Percentiles rank a stretch among this genome's conserved stretches.
phyloP scores from a whole-genome alignment of 1,140 invertebrate genomes.

The Ridgeia piscesae region DNA sequence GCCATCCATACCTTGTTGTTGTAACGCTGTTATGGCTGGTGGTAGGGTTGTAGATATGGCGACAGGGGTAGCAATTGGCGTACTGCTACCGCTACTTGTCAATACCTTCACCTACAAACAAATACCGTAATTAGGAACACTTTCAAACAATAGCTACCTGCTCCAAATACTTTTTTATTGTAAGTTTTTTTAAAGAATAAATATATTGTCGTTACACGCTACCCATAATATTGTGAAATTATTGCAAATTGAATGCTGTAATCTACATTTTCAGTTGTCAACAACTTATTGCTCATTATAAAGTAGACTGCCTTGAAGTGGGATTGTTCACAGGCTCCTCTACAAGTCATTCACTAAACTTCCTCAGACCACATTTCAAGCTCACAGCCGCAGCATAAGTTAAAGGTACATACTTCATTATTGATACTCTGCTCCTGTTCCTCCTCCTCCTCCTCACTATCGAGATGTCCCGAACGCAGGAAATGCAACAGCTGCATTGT shows the following conservation, averaged over 20 bases:
- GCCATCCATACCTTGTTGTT: constrained; percentile 41
- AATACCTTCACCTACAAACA: constrained; percentile 65
- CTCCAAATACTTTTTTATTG: no score
- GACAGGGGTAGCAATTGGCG: constrained; percentile 61
- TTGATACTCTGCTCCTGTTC: constrained; percentile 42
- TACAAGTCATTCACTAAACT: no score
- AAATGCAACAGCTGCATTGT: constrained; percentile 33
- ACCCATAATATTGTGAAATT: no score
- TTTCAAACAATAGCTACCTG: not conserved
- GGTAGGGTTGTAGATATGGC: constrained; percentile 66
- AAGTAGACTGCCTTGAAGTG: no score
- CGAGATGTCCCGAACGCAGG: constrained; percentile 39
- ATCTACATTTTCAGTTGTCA: not conserved
- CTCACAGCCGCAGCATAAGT: not conserved
- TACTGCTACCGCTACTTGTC: constrained; percentile 61
- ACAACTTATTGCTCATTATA: no score
- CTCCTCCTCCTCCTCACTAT: constrained; percentile 68
- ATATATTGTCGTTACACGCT: no score
- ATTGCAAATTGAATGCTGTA: no score
- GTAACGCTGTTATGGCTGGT: constrained; percentile 62
- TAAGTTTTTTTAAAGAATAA: no score
- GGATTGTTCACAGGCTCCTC: no score
- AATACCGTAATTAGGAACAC: not conserved
- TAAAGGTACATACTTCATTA: constrained; percentile 35
- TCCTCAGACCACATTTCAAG: not conserved